A percentile compares a stretch with the other conserved stretches of the same genome.
phyloP scores from a whole-genome alignment of 2,797 vertebrate species.

The Poecilia picta region DNA sequence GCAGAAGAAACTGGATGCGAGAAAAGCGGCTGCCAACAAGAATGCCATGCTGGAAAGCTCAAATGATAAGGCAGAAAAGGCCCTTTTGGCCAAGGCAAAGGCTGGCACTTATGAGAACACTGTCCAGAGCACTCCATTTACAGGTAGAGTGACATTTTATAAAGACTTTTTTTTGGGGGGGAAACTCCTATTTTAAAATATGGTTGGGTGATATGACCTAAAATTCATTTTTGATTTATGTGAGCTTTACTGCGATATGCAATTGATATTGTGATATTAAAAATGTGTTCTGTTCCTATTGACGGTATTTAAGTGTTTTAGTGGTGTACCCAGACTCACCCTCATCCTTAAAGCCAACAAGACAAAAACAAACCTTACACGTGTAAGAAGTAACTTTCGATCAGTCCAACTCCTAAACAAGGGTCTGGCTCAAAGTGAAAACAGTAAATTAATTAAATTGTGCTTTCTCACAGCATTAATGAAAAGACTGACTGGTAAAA shows the following conservation, averaged over 20 bases:
- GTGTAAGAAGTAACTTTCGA: background rate
- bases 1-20: slow-evolving; percentile 95
- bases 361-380: background rate
- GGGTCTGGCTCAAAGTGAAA: background rate
- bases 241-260: background rate
- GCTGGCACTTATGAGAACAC: slow-evolving; percentile 79
- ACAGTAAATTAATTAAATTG: background rate
- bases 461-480: background rate
- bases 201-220: background rate
- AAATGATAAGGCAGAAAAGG: slow-evolving; percentile 87
- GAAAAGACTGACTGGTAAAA: background rate
- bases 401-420: background rate
- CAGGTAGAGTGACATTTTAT: slow-evolving; percentile 69
- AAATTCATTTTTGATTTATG: background rate
- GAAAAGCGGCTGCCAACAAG: slow-evolving; percentile 90
- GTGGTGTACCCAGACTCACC: background rate
- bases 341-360: background rate
- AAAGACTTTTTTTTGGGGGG: background rate
- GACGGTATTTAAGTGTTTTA: background rate
- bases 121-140: slow-evolving; percentile 58
- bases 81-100: slow-evolving; percentile 85
- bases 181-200: background rate
- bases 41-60: slow-evolving; percentile 84
- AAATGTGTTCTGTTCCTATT: background rate
- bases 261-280: background rate